Percentiles rank a stretch among this genome's conserved stretches.
These are phyloP conservation scores for Junonia oenone DNA, from an alignment of 2,888 invertebrate species.

Conservation along the genomic window DNA sequence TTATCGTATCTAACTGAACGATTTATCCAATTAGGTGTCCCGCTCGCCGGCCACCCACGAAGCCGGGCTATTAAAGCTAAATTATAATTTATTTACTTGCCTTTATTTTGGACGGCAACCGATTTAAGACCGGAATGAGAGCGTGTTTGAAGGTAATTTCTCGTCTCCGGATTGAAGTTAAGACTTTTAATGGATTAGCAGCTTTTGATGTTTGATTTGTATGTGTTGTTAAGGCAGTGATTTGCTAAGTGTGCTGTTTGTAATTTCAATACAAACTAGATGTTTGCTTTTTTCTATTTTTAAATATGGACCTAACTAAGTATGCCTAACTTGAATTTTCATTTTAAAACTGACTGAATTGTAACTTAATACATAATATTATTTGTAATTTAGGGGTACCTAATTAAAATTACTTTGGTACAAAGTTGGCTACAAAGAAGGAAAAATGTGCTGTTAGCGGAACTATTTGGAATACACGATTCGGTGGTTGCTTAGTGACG, in stretches of 20 bases:
- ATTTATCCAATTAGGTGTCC: slow-evolving; percentile 74
- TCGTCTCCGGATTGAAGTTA: slow-evolving; percentile 13
- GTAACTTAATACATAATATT: no score
- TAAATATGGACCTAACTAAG: no score
- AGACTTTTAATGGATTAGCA: slow-evolving; percentile 8
- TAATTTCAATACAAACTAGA: neutral
- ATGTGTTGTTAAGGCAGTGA: neutral
- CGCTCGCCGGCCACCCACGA: slow-evolving; percentile 63
- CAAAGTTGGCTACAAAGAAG: no score
- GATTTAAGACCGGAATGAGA: slow-evolving; percentile 21
- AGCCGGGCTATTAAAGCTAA: slow-evolving; percentile 68
- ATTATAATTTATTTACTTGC: slow-evolving; percentile 75
- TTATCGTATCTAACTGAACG: slow-evolving; percentile 72
- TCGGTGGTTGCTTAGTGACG: no score
- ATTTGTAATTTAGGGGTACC: no score
- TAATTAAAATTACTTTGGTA: no score
- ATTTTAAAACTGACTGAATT: no score
- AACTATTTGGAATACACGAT: no score
- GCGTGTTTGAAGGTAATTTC: slow-evolving; percentile 20
- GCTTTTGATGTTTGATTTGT: slow-evolving; percentile 8
- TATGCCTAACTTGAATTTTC: no score
- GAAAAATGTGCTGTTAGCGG: no score
- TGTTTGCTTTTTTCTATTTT: neutral
- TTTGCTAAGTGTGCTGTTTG: neutral
- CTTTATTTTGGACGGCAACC: slow-evolving; percentile 40